Percentiles rank a stretch among this genome's conserved stretches.
These are phyloP conservation scores for Hylaea fasciaria DNA, from an alignment of 2,888 invertebrate species.

Conservation along the genomic window DNA sequence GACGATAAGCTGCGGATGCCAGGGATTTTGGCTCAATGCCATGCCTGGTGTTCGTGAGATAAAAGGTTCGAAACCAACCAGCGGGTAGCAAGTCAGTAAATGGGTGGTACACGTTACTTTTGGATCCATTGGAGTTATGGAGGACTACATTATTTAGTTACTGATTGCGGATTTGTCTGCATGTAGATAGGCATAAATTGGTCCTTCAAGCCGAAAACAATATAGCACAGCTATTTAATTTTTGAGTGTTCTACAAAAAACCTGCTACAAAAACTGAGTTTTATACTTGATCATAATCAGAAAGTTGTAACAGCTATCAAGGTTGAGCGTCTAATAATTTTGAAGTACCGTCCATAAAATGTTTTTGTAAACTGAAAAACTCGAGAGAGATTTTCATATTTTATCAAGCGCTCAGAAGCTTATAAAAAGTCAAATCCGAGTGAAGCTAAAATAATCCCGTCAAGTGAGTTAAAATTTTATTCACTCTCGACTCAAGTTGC, in stretches of 20 bases:
- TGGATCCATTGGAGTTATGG: too few species aligned
- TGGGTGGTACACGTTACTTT: too few species aligned
- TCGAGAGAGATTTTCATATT: constrained; percentile 20
- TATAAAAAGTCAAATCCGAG: constrained; percentile 16
- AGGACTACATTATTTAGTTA: too few species aligned
- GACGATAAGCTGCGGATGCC: constrained; percentile 26
- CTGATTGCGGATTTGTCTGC: too few species aligned
- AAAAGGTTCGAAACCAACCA: constrained; percentile 4
- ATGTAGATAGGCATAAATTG: too few species aligned
- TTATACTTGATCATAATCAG: too few species aligned
- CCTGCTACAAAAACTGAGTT: too few species aligned
- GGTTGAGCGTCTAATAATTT: background rate
- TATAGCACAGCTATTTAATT: too few species aligned
- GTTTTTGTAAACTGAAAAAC: constrained; percentile 9
- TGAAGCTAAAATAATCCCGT: constrained; percentile 16
- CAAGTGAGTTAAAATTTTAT: constrained; percentile 22
- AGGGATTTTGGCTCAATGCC: constrained; percentile 27
- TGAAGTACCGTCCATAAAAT: background rate
- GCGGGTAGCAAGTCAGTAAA: too few species aligned
- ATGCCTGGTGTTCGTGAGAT: constrained; percentile 12
- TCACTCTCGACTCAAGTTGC: constrained; percentile 24
- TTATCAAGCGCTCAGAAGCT: constrained; percentile 17
- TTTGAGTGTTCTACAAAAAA: too few species aligned
- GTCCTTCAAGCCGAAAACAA: too few species aligned
- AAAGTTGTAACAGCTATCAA: background rate